These are phyloP conservation scores for Spilogale gracilis DNA, from an alignment of 2,113 vertebrate genomes.

Conservation along the genomic window DNA sequence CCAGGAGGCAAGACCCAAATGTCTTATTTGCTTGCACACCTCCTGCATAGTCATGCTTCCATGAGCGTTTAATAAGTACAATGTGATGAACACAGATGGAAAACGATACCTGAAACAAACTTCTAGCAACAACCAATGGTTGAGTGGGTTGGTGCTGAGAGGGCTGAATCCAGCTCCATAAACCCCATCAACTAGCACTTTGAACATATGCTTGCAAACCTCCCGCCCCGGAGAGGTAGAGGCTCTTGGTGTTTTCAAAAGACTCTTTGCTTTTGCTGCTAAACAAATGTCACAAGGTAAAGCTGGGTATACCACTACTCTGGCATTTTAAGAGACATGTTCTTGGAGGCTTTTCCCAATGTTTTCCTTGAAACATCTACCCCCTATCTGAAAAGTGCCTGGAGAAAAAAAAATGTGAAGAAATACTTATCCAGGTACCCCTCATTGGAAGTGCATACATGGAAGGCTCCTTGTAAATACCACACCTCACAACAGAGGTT, in stretches of 20 bases:
- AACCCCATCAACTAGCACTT: background rate
- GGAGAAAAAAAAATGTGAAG: background rate
- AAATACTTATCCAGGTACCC: background rate
- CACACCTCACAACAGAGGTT: background rate
- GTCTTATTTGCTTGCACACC: conserved; percentile 53
- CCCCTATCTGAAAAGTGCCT: background rate
- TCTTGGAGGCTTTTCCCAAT: background rate
- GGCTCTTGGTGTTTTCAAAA: background rate
- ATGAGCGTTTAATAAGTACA: conserved; percentile 40
- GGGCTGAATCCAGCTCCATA: background rate
- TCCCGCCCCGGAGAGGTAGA: background rate
- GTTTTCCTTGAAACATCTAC: background rate
- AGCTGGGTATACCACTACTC: background rate
- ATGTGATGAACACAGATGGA: conserved; percentile 41
- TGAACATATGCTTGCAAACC: background rate
- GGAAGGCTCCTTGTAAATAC: background rate
- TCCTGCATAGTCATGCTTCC: conserved; percentile 69
- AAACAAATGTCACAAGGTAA: background rate
- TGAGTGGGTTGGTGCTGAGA: background rate
- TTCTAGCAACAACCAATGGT: background rate
- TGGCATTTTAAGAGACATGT: background rate
- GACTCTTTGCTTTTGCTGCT: background rate
- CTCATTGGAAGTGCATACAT: background rate
- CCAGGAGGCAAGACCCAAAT: conserved; percentile 55
- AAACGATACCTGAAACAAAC: conserved; percentile 55